Evolutionary conservation across 2,888 invertebrate species (phyloP).

Genomic region (Eupithecia insigniata): DNA sequence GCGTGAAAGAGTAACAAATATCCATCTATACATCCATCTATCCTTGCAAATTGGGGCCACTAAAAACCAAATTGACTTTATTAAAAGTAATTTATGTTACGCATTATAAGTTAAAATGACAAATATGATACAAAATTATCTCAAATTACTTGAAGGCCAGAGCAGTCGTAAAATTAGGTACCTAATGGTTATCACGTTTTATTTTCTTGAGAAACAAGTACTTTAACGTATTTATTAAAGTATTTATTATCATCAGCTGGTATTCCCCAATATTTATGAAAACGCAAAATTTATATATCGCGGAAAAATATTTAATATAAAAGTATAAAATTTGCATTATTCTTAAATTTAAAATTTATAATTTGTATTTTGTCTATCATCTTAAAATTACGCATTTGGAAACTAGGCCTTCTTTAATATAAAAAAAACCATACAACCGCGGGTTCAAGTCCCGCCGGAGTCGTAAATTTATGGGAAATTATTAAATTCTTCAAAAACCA

Average conservation of each 20-base stretch:
- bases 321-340: not conserved
- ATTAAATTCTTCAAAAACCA: too few species aligned
- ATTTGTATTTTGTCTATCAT: not conserved
- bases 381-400: not conserved
- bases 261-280: not conserved
- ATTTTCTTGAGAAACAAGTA: not conserved
- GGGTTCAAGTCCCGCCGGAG: too few species aligned
- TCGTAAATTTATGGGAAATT: too few species aligned
- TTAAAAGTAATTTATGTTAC: not conserved
- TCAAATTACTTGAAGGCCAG: slow-evolving; percentile 3
- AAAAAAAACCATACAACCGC: too few species aligned
- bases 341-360: not conserved
- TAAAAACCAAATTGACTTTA: not conserved
- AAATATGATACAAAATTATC: not conserved
- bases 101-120: not conserved
- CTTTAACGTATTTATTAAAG: not conserved
- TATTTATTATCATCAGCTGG: not conserved
- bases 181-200: not conserved
- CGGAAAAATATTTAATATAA: not conserved
- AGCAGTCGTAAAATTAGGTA: slow-evolving; percentile 2
- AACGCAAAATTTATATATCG: not conserved
- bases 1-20: too few species aligned
- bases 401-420: not conserved
- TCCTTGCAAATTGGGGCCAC: not conserved
- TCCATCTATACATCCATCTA: too few species aligned